Evolutionary conservation across 2,797 vertebrate species (phyloP).

Genomic region (Luscinia luscinia): DNA sequence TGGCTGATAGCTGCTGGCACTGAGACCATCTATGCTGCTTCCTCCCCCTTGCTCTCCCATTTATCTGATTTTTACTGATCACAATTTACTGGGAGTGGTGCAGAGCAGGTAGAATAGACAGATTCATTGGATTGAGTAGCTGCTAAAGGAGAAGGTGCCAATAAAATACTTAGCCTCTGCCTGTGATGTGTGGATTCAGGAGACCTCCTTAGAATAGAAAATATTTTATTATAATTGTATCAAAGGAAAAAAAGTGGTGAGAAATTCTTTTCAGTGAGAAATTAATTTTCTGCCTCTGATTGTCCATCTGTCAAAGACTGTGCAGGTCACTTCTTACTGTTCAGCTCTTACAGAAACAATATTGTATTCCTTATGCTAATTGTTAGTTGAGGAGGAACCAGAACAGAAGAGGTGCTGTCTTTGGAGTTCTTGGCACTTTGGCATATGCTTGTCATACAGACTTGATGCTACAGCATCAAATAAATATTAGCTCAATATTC

Average conservation of each 20-base stretch:
- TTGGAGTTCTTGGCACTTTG: neutral
- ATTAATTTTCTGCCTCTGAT: constrained; percentile 3
- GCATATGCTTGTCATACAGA: neutral
- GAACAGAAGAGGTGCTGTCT: constrained; percentile 12
- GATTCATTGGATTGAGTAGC: neutral
- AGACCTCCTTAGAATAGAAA: neutral
- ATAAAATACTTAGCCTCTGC: constrained; percentile 15
- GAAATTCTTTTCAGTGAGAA: neutral
- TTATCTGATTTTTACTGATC: neutral
- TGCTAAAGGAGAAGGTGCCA: neutral
- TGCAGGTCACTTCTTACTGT: constrained; percentile 34
- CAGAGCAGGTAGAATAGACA: neutral
- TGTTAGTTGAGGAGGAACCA: neutral
- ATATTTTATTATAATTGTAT: neutral
- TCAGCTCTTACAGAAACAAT: constrained; percentile 56
- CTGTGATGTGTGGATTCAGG: neutral
- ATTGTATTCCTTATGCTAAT: constrained; percentile 35
- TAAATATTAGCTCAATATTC: neutral
- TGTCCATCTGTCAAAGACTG: neutral
- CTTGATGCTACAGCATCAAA: neutral
- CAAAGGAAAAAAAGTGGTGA: neutral
- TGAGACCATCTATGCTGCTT: neutral
- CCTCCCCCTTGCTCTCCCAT: neutral
- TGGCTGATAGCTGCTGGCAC: neutral
- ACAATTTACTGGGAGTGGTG: neutral